Evolutionary conservation across 2,113 vertebrate genomes (phyloP).

Genomic region (Leucopsar rothschildi): DNA sequence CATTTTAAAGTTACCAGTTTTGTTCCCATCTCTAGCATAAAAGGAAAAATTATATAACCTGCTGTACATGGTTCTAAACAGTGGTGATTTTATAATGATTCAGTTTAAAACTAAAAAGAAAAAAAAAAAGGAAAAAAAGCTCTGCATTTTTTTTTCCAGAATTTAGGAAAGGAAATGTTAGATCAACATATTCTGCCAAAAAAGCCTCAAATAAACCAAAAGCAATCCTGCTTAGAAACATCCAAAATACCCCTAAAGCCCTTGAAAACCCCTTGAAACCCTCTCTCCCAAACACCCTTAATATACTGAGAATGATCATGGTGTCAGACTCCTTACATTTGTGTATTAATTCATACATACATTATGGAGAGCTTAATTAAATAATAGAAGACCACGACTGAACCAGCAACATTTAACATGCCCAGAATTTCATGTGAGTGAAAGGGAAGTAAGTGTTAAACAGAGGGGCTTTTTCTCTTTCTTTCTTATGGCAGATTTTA

Average conservation of each 20-base stretch:
- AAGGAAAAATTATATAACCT: constrained; percentile 39
- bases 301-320: neutral
- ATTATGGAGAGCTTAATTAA: constrained; percentile 49
- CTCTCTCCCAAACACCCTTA: constrained; percentile 11
- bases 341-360: constrained; percentile 53
- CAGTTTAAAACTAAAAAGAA: neutral
- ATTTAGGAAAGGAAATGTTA: constrained; percentile 22
- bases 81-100: neutral
- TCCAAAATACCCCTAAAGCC: constrained; percentile 33
- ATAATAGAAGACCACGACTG: constrained; percentile 24
- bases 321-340: neutral
- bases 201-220: constrained; percentile 37
- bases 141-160: neutral
- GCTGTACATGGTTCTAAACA: neutral
- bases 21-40: neutral
- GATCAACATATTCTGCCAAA: constrained; percentile 34
- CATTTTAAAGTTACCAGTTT: constrained; percentile 6
- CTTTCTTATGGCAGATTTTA: neutral
- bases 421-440: neutral
- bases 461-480: neutral
- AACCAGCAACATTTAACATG: constrained; percentile 8
- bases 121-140: neutral
- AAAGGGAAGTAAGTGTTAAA: neutral
- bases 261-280: constrained; percentile 43
- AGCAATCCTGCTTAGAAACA: constrained; percentile 28